These are phyloP conservation scores for Poecilia picta DNA, from an alignment of 2,797 vertebrate species.

Conservation along the genomic window DNA sequence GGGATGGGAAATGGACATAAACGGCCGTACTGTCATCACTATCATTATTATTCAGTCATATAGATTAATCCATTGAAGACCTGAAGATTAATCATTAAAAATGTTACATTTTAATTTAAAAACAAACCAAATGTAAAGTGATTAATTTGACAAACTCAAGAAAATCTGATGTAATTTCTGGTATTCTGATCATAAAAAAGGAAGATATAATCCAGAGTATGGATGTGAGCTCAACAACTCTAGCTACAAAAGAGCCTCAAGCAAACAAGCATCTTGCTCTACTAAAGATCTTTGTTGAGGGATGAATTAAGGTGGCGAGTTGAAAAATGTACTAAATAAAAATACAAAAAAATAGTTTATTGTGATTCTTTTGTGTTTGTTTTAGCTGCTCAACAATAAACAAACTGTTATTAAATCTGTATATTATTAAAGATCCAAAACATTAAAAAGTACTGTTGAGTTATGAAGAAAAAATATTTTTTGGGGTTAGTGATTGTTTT, in stretches of 20 bases:
- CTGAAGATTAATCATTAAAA: no score
- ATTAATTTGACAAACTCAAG: background rate
- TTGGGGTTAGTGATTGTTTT: no score
- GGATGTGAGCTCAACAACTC: background rate
- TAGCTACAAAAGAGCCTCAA: no score
- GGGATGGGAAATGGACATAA: constrained; percentile 18
- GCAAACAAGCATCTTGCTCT: background rate
- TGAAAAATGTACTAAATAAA: no score
- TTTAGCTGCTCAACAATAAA: no score
- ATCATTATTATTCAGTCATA: background rate
- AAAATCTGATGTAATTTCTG: no score
- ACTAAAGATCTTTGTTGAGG: background rate
- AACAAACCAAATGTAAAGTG: background rate
- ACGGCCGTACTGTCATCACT: constrained; percentile 14
- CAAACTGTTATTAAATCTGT: no score
- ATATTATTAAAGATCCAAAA: no score
- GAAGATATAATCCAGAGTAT: background rate
- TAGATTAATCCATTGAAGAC: background rate
- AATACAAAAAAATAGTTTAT: no score
- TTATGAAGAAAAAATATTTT: no score
- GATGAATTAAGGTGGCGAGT: background rate
- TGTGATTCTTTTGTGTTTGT: no score
- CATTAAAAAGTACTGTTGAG: no score
- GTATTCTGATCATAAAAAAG: background rate
- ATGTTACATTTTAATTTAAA: background rate